A percentile compares a stretch with the other conserved stretches of the same genome.
Conservation (phyloP, 2,113 vertebrate species). For the Coturnix japonica region DNA sequence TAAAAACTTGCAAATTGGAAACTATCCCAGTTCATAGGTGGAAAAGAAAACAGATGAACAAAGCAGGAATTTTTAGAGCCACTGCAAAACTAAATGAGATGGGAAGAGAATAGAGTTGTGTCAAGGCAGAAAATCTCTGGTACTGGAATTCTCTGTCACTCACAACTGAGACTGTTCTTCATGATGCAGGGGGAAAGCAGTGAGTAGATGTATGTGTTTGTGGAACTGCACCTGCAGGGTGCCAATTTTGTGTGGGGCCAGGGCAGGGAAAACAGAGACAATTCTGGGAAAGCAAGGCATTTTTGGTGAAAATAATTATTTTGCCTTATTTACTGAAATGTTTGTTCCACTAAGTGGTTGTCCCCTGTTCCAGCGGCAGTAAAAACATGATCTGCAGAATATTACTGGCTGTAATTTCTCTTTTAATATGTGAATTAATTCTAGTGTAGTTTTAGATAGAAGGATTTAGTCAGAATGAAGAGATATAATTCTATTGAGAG, state of each 20-base stretch:
- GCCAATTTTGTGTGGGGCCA: neutral
- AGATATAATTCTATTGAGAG: neutral
- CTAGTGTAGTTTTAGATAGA: neutral
- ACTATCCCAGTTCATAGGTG: neutral
- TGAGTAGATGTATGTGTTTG: neutral
- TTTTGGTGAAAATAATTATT: neutral
- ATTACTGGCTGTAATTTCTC: neutral
- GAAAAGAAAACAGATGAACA: neutral
- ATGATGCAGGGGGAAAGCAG: neutral
- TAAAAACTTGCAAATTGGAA: neutral
- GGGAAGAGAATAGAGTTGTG: neutral
- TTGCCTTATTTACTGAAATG: neutral
- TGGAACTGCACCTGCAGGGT: neutral
- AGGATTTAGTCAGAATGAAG: neutral
- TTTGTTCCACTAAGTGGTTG: neutral
- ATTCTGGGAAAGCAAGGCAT: neutral
- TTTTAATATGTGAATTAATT: neutral
- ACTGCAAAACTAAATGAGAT: neutral
- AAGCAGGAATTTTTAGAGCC: fast-evolving
- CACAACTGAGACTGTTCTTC: fast-evolving
- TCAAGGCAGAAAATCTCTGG: neutral
- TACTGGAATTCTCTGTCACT: neutral
- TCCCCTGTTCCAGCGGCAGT: neutral
- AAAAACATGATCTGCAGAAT: neutral
- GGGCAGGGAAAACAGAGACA: neutral